phyloP scores from a whole-genome alignment of 2,113 vertebrate species.

The Paramormyrops kingsleyae region DNA sequence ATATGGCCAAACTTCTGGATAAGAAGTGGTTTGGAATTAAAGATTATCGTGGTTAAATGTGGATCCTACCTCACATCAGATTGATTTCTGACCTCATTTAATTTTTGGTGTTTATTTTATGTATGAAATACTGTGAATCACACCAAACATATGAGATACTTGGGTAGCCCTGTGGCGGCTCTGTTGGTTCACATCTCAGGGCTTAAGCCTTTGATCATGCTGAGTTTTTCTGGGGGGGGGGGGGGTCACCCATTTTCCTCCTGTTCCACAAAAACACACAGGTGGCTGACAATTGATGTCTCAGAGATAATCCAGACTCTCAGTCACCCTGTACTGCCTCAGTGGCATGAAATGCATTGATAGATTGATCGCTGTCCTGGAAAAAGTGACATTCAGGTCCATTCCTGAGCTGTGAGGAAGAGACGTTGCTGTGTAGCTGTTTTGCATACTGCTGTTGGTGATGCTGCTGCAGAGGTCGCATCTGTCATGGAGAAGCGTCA shows the following conservation, averaged over 20 bases:
- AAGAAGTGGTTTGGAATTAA: not conserved
- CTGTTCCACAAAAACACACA: not conserved
- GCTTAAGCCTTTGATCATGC: not conserved
- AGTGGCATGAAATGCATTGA: not conserved
- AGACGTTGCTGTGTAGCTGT: not conserved
- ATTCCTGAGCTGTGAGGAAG: not conserved
- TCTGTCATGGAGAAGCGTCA: not conserved
- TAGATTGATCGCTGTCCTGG: not conserved
- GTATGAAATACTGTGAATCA: not conserved
- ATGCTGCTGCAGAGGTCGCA: not conserved
- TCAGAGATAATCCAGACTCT: not conserved
- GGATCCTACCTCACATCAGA: not conserved
- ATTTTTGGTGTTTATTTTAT: not conserved
- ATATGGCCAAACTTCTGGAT: not conserved
- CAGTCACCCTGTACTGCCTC: not conserved
- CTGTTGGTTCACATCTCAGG: not conserved
- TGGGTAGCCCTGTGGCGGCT: not conserved
- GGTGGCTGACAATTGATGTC: not conserved
- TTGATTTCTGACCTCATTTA: not conserved
- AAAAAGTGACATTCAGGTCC: not conserved
- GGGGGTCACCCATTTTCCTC: not conserved
- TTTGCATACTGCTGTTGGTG: not conserved
- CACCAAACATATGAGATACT: not conserved
- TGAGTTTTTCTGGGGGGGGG: not conserved
- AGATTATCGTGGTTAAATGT: not conserved